Conservation (phyloP, 23 tunicate species). For the Halocynthia aurantium region DNA sequence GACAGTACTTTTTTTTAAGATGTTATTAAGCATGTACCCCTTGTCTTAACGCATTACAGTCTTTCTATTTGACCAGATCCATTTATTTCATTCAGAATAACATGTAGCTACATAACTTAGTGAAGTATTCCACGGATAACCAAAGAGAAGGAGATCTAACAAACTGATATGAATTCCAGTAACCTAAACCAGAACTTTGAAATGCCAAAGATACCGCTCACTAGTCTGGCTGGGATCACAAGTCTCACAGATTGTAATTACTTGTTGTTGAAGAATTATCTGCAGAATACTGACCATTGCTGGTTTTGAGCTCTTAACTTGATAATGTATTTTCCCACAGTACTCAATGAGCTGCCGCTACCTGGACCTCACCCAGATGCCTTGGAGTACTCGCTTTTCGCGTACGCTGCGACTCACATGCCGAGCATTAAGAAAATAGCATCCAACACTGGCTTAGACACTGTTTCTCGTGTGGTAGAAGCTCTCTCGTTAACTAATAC, state of each 20-base stretch:
- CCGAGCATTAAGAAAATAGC: conserved; percentile 6
- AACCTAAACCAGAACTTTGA: conserved; percentile 16
- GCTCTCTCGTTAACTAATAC: conserved; percentile 14
- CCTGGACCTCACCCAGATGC: conserved; percentile 31
- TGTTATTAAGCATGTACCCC: too few relatives aligned
- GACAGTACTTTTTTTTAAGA: too few relatives aligned
- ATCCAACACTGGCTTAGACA: conserved; percentile 3
- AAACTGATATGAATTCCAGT: neutral
- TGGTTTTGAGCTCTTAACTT: too few relatives aligned
- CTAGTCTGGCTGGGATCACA: conserved; percentile 24
- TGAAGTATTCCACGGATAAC: too few relatives aligned
- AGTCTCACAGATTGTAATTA: conserved; percentile 23
- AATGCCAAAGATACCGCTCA: conserved; percentile 20
- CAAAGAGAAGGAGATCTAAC: too few relatives aligned
- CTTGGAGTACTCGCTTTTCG: conserved; percentile 24
- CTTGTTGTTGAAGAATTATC: neutral
- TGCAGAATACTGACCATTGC: neutral
- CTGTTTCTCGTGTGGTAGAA: conserved; percentile 4
- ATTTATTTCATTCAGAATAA: too few relatives aligned
- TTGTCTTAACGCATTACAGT: too few relatives aligned
- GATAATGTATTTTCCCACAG: neutral
- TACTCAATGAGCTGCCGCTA: conserved; percentile 28
- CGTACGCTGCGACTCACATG: conserved; percentile 15
- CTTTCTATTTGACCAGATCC: too few relatives aligned
- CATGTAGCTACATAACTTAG: too few relatives aligned